Evolutionary conservation across 2,113 vertebrate genomes (phyloP).

Genomic region (Xyliphius kryptos): DNA sequence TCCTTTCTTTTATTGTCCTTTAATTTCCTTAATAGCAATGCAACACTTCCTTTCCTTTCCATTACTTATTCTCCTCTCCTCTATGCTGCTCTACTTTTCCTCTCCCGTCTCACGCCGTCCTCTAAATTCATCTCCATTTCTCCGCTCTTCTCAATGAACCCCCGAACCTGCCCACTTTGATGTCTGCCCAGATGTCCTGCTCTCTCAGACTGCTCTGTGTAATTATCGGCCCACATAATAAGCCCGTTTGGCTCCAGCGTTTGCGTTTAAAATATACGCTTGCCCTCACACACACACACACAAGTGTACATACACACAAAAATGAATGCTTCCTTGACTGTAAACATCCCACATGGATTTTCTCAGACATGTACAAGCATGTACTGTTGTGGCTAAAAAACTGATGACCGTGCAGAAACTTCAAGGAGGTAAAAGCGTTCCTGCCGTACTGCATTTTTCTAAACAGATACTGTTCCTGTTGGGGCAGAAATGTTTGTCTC

Average conservation of each 20-base stretch:
- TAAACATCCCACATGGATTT: no score
- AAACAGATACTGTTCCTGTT: constrained; percentile 10
- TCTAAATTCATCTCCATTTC: constrained; percentile 4
- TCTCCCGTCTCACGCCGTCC: not conserved
- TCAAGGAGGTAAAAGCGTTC: no score
- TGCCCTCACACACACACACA: constrained; percentile 50
- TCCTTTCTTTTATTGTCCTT: no score
- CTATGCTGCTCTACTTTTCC: no score
- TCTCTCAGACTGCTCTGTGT: constrained; percentile 44
- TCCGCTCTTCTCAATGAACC: constrained; percentile 6
- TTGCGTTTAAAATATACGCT: constrained; percentile 56
- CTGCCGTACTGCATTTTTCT: not conserved
- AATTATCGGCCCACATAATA: constrained; percentile 59
- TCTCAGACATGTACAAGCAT: no score
- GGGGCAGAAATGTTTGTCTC: no score
- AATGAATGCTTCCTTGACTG: constrained; percentile 31
- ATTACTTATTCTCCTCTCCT: no score
- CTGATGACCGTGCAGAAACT: constrained; percentile 33
- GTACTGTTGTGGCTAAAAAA: constrained; percentile 21
- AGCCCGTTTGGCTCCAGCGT: constrained; percentile 47
- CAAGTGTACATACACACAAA: constrained; percentile 44
- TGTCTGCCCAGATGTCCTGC: constrained; percentile 37
- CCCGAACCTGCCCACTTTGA: constrained; percentile 63
- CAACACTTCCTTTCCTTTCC: no score
- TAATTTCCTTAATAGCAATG: no score